Base-by-base conservation (phyloP, 2,888 invertebrate genomes). In the Stegophylla sp. region DNA sequence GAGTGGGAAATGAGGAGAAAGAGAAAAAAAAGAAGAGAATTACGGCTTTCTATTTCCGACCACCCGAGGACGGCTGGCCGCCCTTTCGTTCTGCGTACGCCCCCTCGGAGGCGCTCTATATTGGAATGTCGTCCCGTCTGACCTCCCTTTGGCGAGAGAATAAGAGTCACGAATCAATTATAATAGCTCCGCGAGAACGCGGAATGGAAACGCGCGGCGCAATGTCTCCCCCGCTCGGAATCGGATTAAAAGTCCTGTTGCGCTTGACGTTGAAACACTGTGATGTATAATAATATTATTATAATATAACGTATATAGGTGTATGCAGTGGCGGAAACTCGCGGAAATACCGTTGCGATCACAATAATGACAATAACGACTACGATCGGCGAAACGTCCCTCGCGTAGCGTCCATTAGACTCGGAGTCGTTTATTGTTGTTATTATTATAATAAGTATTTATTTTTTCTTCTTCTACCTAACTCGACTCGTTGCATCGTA, bases 111-210 rank as follows among this genome's bases (percentile, higher is more conserved):
- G 51, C 51, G 61, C n/a, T 26, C 67, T 48, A 45, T 79, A 69
- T 69, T 61, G 67, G 79, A 69, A 71, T 71, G 17, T 20, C 23
- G 45, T 23, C 56, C 23, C 7, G 10, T 23, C 10, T 17, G 28
- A 61, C 41, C 0, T 15, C n/a, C 17, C 23, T 23, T 23, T n/a
- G 15, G 34, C 34, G 34, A 34, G 34, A n/a, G 13, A 34, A 69
- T n/a, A n/a, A 79, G 59, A 79, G 61, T 79, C 69, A 71, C 71
- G 79, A 79, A 77, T 79, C 79, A 71, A 79, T 79, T 79, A 79
- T 79, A 67, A 77, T 20, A 4, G 56, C 28, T 17, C 4, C 15
- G 20, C 28, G 69, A 0, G 9, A 20, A 1, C 9, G 1, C 20
- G 20, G 20, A 20, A 56, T 10, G 0, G 20, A 20, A 1, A 23